Evolutionary conservation across 2,113 vertebrate species (phyloP), one percentile per base, ranked within the genome.

Genomic region (Nesoenas mayeri): DNA sequence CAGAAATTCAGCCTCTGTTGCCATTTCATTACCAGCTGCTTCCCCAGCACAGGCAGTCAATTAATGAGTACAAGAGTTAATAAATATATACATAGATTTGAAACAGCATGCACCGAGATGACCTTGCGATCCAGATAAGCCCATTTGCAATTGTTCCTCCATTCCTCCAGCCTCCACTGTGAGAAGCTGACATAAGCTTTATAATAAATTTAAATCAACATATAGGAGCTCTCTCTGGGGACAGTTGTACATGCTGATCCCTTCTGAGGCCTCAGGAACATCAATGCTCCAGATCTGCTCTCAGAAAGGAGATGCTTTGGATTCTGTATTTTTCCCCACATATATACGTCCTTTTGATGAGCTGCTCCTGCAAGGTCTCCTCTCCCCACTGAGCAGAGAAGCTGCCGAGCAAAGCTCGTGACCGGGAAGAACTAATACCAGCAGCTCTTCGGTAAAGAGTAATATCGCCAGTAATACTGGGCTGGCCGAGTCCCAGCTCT

Each of bases 401-500:
- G 79, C 44, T 89, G 90, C 81, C 5, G 21, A 91, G 72, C 75
- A 80, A 78, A 85, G 50, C 83, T 88, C 0, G 0, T 32, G 67
- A 36, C 28, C 1, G 8, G 36, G 70, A 65, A 73, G 71, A 29
- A 36, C 58, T 38, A 40, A 95, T 6, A 7, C 3, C 44, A 3
- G 60, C 58, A 90, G 91, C 85, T 65, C 40, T 71, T 58, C 1
- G 4, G 40, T 5, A 57, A 88, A 65, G 75, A 53, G 67, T 3
- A 7, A 53, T n/a, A 38, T 6, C 3, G 2, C 48, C 81, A 82
- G 74, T n/a, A 25, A 77, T 1, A 2, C 20, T 5, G 51, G 67
- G n/a, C 86, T 92, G 91, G 93, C 73, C 38, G 66, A 16, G 47
- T 44, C 66, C 81, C 93, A 91, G 93, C 54, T 69, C 81, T 36